phyloP scores from a whole-genome alignment of 2,113 vertebrate genomes.

The Lepus europaeus region DNA sequence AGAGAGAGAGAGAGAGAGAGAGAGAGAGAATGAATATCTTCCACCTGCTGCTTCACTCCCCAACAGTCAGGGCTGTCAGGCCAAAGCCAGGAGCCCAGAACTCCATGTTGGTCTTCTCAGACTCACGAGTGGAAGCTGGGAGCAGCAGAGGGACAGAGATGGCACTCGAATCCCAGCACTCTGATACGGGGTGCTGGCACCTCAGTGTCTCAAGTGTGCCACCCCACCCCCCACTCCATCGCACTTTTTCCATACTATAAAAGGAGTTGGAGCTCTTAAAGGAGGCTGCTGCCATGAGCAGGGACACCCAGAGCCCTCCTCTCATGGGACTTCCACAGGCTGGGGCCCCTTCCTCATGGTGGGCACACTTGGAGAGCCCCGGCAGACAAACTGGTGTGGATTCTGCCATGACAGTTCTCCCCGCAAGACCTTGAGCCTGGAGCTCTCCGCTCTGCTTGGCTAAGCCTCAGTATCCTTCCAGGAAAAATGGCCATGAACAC shows the following conservation, averaged over 20 bases:
- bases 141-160: no score
- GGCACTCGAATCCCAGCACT: no score
- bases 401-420: not conserved
- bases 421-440: not conserved
- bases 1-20: no score
- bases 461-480: not conserved
- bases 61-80: no score
- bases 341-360: not conserved
- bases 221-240: no score
- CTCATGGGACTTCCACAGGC: not conserved
- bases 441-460: not conserved
- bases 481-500: not conserved
- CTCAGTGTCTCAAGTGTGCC: no score
- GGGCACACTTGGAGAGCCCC: not conserved
- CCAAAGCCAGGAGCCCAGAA: no score
- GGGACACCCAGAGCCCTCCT: not conserved
- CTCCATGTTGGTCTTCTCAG: no score
- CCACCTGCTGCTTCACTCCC: no score
- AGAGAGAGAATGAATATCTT: no score
- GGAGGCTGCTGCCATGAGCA: not conserved
- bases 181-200: no score
- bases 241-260: not conserved
- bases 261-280: not conserved
- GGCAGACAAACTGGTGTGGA: not conserved
- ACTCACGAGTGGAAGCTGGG: no score